These are phyloP conservation scores for Epiblema foenella DNA, from an alignment of 2,888 invertebrate genomes.

Conservation along the genomic window DNA sequence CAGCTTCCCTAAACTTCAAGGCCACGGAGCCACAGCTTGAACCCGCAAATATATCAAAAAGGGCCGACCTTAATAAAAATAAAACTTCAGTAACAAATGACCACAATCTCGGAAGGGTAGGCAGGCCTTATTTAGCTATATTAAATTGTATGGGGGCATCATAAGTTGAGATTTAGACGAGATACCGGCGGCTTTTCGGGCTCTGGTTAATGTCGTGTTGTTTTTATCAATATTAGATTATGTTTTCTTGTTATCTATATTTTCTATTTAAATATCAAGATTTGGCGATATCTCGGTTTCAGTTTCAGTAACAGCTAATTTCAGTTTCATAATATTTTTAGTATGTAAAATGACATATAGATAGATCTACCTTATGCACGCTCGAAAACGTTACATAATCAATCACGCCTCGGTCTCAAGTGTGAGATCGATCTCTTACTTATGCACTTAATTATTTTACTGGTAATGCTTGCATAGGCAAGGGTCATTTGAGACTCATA, in stretches of 20 bases:
- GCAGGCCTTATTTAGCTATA: conserved; percentile 40
- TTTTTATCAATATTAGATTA: conserved; percentile 14
- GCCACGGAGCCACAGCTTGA: conserved; percentile 7
- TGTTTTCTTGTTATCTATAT: not conserved
- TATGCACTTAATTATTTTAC: no score
- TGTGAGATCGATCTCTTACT: no score
- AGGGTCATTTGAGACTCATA: no score
- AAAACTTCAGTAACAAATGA: conserved; percentile 42
- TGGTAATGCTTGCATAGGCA: no score
- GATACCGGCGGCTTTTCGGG: conserved; percentile 30
- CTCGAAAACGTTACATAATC: no score
- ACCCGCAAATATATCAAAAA: conserved; percentile 37
- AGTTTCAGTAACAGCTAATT: not conserved
- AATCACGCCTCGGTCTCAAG: no score
- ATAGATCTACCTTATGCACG: no score
- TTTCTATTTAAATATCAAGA: not conserved
- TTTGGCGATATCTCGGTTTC: not conserved
- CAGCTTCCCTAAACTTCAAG: not conserved
- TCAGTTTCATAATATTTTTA: no score
- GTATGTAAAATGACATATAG: no score
- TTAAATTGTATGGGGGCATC: conserved; percentile 43
- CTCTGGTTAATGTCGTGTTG: conserved; percentile 33
- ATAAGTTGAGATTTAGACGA: conserved; percentile 40
- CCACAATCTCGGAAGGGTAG: conserved; percentile 41
- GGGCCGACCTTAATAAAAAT: conserved; percentile 40